Percentiles rank a stretch among this genome's conserved stretches.
Evolutionary conservation across 2,113 vertebrate species (phyloP).

Genomic region (Campylomormyrus numenius): DNA sequence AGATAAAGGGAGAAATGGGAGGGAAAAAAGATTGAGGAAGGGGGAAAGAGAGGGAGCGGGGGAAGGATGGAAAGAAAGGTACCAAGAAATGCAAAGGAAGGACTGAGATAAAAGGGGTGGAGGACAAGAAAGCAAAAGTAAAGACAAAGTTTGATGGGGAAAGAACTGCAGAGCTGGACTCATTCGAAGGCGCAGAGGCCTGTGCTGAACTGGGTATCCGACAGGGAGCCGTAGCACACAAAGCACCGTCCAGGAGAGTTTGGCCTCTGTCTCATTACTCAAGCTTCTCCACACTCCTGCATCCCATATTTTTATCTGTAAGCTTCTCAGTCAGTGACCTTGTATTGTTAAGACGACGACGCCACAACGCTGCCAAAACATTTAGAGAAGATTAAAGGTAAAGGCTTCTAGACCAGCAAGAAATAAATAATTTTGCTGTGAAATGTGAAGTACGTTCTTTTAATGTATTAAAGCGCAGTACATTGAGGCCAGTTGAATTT

Average conservation of each 20-base stretch:
- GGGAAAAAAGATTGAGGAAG: constrained; percentile 17
- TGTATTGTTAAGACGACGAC: neutral
- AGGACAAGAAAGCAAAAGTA: neutral
- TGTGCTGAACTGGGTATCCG: neutral
- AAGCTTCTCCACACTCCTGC: neutral
- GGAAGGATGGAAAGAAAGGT: constrained; percentile 14
- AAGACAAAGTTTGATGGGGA: neutral
- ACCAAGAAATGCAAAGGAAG: constrained; percentile 16
- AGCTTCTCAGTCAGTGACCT: neutral
- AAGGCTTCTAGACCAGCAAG: neutral
- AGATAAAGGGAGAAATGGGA: constrained; percentile 16
- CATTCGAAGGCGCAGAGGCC: neutral
- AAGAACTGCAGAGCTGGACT: neutral
- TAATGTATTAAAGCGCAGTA: neutral
- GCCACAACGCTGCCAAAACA: neutral
- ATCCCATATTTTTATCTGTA: neutral
- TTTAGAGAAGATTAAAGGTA: neutral
- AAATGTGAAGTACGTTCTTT: neutral
- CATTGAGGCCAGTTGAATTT: neutral
- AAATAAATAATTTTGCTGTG: neutral
- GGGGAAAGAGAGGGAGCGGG: constrained; percentile 4
- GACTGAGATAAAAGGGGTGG: constrained; percentile 8
- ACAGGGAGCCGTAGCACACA: neutral
- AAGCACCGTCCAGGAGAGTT: neutral
- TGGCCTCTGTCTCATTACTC: neutral